These are phyloP conservation scores for Eilema sororculum DNA, from an alignment of 2,888 invertebrate genomes.

Conservation along the genomic window DNA sequence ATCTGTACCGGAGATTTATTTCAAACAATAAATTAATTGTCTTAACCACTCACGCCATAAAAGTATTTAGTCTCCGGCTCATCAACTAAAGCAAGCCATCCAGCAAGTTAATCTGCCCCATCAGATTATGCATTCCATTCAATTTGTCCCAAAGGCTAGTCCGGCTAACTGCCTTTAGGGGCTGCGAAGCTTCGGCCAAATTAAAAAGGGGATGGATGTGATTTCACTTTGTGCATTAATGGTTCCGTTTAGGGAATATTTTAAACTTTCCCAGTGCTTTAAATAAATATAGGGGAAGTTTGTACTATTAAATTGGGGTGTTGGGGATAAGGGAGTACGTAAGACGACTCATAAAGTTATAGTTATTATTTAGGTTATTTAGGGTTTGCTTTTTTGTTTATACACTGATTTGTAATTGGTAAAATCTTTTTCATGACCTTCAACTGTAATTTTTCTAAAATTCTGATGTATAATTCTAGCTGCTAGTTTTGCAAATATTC, in stretches of 20 bases:
- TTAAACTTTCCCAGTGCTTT: conserved; percentile 12
- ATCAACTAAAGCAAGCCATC: conserved; percentile 30
- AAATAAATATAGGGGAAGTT: background rate
- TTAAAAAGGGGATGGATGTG: conserved; percentile 27
- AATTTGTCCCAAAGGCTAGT: conserved; percentile 50
- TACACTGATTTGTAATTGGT: too few species aligned
- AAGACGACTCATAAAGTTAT: background rate
- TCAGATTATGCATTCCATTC: conserved; percentile 39
- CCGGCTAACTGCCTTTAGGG: conserved; percentile 40
- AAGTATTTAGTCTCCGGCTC: conserved; percentile 22
- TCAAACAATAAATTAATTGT: background rate
- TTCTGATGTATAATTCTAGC: too few species aligned
- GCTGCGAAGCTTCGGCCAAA: conserved; percentile 25
- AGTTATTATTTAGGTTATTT: background rate
- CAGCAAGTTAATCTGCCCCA: conserved; percentile 24
- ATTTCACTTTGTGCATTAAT: conserved; percentile 50
- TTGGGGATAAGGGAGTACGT: background rate
- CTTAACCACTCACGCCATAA: background rate
- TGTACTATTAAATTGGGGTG: background rate
- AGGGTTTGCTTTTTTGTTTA: too few species aligned
- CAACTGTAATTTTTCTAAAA: too few species aligned
- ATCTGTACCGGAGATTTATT: too few species aligned
- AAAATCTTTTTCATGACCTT: too few species aligned
- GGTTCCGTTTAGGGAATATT: conserved; percentile 45
- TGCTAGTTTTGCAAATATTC: too few species aligned